These are phyloP conservation scores for Medauroidea extradentata DNA, from an alignment of 1,140 invertebrate genomes.

Conservation along the genomic window DNA sequence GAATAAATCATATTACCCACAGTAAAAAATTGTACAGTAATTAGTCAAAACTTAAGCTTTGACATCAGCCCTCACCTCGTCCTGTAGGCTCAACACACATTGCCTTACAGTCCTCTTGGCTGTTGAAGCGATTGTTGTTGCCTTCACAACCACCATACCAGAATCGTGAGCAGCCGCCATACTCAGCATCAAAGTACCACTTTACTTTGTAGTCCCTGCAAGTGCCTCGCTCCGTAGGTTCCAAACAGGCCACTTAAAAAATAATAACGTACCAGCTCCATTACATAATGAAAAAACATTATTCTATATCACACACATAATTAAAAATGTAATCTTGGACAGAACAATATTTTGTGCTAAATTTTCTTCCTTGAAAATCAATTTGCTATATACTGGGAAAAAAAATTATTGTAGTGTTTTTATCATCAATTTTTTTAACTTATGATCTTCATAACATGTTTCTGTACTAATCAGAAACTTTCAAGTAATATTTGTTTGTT, in stretches of 20 bases:
- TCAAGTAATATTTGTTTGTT: no score
- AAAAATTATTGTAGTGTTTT: no score
- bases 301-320: neutral
- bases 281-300: neutral
- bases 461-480: no score
- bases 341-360: neutral
- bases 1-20: no score
- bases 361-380: neutral
- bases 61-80: conserved; percentile 52
- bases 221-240: conserved; percentile 69
- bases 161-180: conserved; percentile 86
- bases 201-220: conserved; percentile 81
- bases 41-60: neutral
- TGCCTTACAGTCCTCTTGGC: conserved; percentile 79
- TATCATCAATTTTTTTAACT: no score
- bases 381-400: no score
- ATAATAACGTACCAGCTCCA: neutral
- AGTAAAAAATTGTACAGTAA: no score
- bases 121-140: conserved; percentile 83
- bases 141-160: conserved; percentile 95
- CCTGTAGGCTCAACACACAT: conserved; percentile 82
- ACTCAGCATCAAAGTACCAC: conserved; percentile 85
- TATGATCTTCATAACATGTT: no score
- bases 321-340: neutral
- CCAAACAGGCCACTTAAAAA: conserved; percentile 60